These are phyloP conservation scores for Tupaia tana DNA, from an alignment of 2,113 vertebrate genomes.

Conservation along the genomic window DNA sequence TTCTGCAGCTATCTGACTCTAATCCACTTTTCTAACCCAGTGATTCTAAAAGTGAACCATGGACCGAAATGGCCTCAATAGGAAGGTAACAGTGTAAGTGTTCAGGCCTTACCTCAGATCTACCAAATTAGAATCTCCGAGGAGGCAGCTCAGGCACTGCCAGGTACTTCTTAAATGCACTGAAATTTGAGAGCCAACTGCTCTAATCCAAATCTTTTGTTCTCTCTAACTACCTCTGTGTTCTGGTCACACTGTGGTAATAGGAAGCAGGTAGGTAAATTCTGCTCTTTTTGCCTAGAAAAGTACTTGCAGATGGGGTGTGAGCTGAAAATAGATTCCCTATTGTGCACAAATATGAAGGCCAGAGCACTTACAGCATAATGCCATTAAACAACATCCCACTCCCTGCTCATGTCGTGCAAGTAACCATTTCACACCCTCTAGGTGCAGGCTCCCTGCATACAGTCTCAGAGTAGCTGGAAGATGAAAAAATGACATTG, in stretches of 20 bases:
- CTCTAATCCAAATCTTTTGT: neutral
- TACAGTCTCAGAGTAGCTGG: neutral
- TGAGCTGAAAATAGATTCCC: conserved; percentile 52
- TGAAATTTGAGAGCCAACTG: neutral
- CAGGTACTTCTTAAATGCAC: neutral
- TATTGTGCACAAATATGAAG: neutral
- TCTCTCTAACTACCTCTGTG: neutral
- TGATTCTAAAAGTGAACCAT: neutral
- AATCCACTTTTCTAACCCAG: neutral
- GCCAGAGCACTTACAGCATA: neutral
- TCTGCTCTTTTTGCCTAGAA: conserved; percentile 38
- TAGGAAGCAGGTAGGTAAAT: neutral
- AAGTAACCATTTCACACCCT: neutral
- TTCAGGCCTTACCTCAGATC: neutral
- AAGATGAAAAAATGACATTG: conserved; percentile 9
- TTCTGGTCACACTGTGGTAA: neutral
- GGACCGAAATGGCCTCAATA: conserved; percentile 6
- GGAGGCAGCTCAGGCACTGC: neutral
- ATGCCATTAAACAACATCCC: neutral
- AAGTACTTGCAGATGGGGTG: neutral
- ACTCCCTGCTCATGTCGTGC: accelerated
- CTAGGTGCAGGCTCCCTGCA: neutral
- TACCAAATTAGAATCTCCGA: neutral
- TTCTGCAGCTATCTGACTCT: neutral
- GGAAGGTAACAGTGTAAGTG: neutral